Evolutionary conservation across 2,113 vertebrate species (phyloP).

Genomic region (Microcebus ravelobensis): DNA sequence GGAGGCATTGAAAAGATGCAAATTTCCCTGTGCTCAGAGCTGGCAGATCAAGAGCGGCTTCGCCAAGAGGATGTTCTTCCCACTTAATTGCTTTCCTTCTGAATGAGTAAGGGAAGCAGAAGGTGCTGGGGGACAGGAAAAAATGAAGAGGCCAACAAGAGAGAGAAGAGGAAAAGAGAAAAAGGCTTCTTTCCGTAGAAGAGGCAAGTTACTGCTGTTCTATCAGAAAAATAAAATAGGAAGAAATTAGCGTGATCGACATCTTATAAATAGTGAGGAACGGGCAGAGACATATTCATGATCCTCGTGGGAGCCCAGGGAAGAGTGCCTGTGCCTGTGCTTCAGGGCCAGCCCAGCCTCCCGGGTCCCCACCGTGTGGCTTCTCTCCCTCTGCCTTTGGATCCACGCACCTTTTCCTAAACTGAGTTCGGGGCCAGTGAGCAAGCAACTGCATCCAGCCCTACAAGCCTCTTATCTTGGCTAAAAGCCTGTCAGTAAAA

Average conservation of each 20-base stretch:
- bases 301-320: not conserved
- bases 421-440: not conserved
- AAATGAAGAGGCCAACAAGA: not conserved
- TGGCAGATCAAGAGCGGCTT: not conserved
- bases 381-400: accelerated
- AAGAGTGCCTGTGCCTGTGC: accelerated
- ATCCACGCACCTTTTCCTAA: not conserved
- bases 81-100: constrained; percentile 4
- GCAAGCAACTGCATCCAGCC: not conserved
- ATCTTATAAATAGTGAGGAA: not conserved
- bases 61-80: not conserved
- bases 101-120: not conserved
- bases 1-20: constrained; percentile 25
- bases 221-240: not conserved
- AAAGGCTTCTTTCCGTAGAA: not conserved
- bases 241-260: not conserved
- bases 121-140: not conserved
- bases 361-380: accelerated
- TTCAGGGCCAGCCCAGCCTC: not conserved
- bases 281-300: no score
- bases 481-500: not conserved
- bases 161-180: not conserved
- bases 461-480: not conserved
- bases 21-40: constrained; percentile 42
- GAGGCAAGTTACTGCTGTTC: not conserved